Base-by-base conservation (phyloP, 2,113 vertebrate genomes). In the Empidonax traillii region DNA sequence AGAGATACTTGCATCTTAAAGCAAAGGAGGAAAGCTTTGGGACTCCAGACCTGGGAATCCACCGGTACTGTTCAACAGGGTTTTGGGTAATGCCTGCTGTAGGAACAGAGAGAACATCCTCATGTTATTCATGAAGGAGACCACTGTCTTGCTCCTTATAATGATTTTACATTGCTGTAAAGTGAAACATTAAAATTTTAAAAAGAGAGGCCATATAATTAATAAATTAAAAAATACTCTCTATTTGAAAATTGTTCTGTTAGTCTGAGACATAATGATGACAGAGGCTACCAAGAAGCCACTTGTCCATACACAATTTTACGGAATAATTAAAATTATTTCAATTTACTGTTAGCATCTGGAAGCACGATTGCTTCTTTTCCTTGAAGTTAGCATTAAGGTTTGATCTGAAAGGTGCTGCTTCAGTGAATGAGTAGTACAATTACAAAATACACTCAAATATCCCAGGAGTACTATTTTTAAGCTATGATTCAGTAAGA, bases 381-480 rank as follows among this genome's bases (percentile, higher is more conserved):
- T 80, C 24, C 62, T 75, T 80, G 43, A 25, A 81, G 65, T 25
- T 46, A 76, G 74, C 88, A 87, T 53, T 92, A 87, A 94, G 78
- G 52, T 46, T 79, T 89, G 65, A 92, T 92, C 85, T 95, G 77
- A 78, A 96, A 93, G 62, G 87, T 89, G 58, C 63, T 77, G 44
- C 66, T 94, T 97, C 91, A 87, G 46, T 91, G 68, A 96, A 79
- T 67, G 56, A 76, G 74, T 68, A 69, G 56, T 83, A 56, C 37
- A 95, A 92, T 85, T 93, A 87, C 52, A 94, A 96, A 94, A 85
- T 80, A 90, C 87, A 94, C 68, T 89, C 47, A 75, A 91, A 81
- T 79, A 90, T 62, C 79, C 85, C 94, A 30, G 37, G 74, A 89
- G 87, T 94, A 89, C 56, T 63, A 72, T 84, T 81, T 84, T 87